Percentiles rank a stretch among this genome's conserved stretches.
phyloP scores from a whole-genome alignment of 1,140 invertebrate genomes.

The Coenobita brevimanus region DNA sequence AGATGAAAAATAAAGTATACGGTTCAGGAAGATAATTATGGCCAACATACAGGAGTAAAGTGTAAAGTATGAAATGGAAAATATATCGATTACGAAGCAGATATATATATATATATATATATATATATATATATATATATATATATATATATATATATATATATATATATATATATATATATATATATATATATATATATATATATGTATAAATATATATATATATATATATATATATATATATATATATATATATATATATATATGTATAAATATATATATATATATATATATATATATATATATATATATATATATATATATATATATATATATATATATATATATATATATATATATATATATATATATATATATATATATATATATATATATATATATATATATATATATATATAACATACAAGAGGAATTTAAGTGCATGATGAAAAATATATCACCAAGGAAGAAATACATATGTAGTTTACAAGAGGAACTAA shows the following conservation, averaged over 20 bases:
- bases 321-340: background rate
- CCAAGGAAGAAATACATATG: no score
- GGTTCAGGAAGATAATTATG: no score
- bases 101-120: background rate
- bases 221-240: slow-evolving; percentile 10
- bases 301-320: slow-evolving; percentile 27
- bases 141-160: slow-evolving; percentile 17
- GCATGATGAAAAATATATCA: no score
- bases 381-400: background rate
- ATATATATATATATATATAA: background rate
- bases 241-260: slow-evolving; percentile 8
- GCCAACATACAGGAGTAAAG: no score
- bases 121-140: background rate
- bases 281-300: background rate
- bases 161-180: slow-evolving; percentile 17
- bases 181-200: slow-evolving; percentile 13
- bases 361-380: background rate
- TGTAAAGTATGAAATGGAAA: no score
- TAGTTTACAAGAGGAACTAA: no score
- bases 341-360: slow-evolving; percentile 15
- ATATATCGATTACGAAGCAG: background rate
- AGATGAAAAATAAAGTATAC: no score
- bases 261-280: no score
- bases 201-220: no score
- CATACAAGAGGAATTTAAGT: no score